Percentiles rank a stretch among this genome's conserved stretches.
These are phyloP conservation scores for Synaphobranchus kaupii DNA, from an alignment of 2,797 vertebrate species.

Conservation along the genomic window DNA sequence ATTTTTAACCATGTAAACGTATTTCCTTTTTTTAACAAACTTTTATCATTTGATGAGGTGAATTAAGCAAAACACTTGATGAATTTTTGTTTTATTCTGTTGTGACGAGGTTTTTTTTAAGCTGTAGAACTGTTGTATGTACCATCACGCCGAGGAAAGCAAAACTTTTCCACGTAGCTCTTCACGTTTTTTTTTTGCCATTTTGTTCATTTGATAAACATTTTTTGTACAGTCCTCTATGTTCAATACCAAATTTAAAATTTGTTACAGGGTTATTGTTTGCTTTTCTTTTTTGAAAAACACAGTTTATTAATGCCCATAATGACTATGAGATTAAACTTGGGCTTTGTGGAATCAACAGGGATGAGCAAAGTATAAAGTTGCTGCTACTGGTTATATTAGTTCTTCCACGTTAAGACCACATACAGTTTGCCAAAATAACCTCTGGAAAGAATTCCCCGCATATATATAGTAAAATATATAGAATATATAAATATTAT, in stretches of 20 bases:
- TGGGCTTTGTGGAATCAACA: slow-evolving; percentile 77
- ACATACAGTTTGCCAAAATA: slow-evolving; percentile 47
- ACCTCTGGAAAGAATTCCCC: slow-evolving; percentile 22
- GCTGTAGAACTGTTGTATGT: slow-evolving; percentile 82
- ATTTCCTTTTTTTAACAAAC: slow-evolving; percentile 76
- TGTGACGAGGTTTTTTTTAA: slow-evolving; percentile 71
- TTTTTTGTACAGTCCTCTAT: slow-evolving; percentile 74
- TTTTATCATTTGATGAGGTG: slow-evolving; percentile 77
- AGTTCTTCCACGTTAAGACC: slow-evolving; percentile 59
- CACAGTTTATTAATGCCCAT: slow-evolving; percentile 57
- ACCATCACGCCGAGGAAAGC: slow-evolving; percentile 81
- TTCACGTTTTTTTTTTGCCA: slow-evolving; percentile 8
- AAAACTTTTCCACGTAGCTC: slow-evolving; percentile 44
- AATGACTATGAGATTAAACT: slow-evolving; percentile 65
- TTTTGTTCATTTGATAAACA: slow-evolving; percentile 61
- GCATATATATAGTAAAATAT: slow-evolving; percentile 27
- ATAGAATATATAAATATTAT: slow-evolving; percentile 38
- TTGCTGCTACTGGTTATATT: slow-evolving; percentile 72
- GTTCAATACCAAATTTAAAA: slow-evolving; percentile 51
- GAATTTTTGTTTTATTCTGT: slow-evolving; percentile 62
- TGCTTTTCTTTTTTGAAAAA: slow-evolving; percentile 55
- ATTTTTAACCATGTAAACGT: slow-evolving; percentile 83
- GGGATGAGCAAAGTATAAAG: slow-evolving; percentile 81
- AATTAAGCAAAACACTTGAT: slow-evolving; percentile 74
- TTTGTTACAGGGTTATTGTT: slow-evolving; percentile 65